Conservation (phyloP, 1,140 invertebrate species). For the Teleogryllus occipitalis region DNA sequence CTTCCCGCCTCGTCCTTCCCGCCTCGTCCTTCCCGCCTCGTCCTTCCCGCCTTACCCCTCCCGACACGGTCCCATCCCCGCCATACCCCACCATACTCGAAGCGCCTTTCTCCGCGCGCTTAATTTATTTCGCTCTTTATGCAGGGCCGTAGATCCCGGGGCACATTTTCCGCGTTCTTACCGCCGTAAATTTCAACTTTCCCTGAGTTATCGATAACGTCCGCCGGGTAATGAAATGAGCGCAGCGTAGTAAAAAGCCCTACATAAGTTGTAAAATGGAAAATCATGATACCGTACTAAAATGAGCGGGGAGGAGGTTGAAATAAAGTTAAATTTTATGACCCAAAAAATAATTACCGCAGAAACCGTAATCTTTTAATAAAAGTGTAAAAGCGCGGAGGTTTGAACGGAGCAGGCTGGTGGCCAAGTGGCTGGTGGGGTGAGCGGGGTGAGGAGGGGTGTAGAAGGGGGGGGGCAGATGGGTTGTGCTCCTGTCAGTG, state of each 20-base stretch:
- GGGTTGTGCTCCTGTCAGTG: no score
- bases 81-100: no score
- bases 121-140: conserved; percentile 1
- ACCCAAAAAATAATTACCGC: not conserved
- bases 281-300: conserved; percentile 5
- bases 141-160: not conserved
- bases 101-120: not conserved
- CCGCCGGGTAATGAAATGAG: not conserved
- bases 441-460: no score
- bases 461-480: no score
- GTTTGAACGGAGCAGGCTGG: not conserved
- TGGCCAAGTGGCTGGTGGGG: no score
- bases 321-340: conserved; percentile 6
- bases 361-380: conserved; percentile 2
- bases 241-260: not conserved
- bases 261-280: conserved; percentile 1
- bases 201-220: not conserved
- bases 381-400: not conserved
- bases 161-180: conserved; percentile 3
- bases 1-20: no score
- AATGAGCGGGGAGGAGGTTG: not conserved
- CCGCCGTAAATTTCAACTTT: conserved; percentile 1
- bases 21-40: no score
- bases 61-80: not conserved
- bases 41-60: no score